Conservation (phyloP, 1,140 invertebrate species). For the Papilio machaon region DNA sequence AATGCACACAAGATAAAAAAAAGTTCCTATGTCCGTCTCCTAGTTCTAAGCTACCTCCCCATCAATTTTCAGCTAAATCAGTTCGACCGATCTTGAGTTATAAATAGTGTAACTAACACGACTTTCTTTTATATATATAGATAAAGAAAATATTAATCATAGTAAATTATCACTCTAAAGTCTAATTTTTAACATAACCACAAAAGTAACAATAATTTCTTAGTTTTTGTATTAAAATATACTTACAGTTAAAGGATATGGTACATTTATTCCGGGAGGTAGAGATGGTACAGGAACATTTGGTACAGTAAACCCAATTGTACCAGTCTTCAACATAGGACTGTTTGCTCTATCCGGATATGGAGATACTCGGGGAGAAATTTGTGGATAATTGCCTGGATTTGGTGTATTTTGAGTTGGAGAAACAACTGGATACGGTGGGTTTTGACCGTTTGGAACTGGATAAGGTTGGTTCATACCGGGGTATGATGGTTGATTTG, state of each 20-base stretch:
- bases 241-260: constrained; percentile 54
- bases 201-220: not conserved
- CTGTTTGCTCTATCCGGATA: not conserved
- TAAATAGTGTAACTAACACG: constrained; percentile 28
- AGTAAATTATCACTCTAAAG: too few species aligned
- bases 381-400: not conserved
- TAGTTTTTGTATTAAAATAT: not conserved
- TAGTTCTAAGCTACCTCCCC: too few species aligned
- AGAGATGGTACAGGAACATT: constrained; percentile 43
- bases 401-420: not conserved
- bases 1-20: too few species aligned
- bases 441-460: not conserved
- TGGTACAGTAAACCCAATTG: constrained; percentile 47
- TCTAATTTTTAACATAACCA: too few species aligned
- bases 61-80: too few species aligned
- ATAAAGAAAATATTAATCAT: not conserved
- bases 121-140: constrained; percentile 32
- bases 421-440: not conserved
- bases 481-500: constrained; percentile 43
- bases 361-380: not conserved
- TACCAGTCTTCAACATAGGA: constrained; percentile 52
- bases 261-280: constrained; percentile 44
- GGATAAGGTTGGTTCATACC: not conserved
- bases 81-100: not conserved
- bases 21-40: too few species aligned